Evolutionary conservation across 2,888 invertebrate genomes (phyloP).

Genomic region (Leptarthrus brevirostris): DNA sequence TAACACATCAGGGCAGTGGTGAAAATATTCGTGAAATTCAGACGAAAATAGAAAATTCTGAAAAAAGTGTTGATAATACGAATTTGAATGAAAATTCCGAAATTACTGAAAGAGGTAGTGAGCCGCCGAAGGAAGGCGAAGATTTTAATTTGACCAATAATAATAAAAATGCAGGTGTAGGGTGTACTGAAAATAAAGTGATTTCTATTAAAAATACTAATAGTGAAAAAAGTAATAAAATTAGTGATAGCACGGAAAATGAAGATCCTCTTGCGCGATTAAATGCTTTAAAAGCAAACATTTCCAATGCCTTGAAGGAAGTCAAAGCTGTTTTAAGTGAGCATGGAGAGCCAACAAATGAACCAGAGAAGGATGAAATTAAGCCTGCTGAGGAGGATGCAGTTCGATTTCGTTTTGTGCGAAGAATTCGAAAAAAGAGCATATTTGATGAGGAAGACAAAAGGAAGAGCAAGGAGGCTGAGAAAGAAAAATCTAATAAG

Average conservation of each 20-base stretch:
- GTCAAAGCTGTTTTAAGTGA: slow-evolving; percentile 65
- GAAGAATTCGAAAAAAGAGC: slow-evolving; percentile 62
- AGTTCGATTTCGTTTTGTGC: slow-evolving; percentile 63
- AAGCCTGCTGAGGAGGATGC: slow-evolving; percentile 55
- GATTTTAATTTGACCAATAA: neutral
- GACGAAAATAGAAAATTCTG: slow-evolving; percentile 26
- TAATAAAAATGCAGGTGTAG: neutral
- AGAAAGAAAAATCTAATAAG: too few relatives aligned
- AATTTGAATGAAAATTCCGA: neutral
- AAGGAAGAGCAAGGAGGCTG: neutral
- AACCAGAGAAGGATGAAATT: slow-evolving; percentile 13
- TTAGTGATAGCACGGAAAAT: slow-evolving; percentile 57
- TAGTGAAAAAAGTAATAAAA: neutral
- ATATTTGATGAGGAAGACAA: slow-evolving; percentile 61
- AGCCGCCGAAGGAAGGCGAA: neutral
- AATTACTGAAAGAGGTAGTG: slow-evolving; percentile 19
- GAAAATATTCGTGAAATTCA: slow-evolving; percentile 55
- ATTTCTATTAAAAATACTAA: neutral
- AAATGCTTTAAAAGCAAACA: slow-evolving; percentile 63
- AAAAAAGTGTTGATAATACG: too few relatives aligned
- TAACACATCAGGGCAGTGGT: slow-evolving; percentile 55
- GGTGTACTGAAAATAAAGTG: neutral
- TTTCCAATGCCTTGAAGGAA: slow-evolving; percentile 63
- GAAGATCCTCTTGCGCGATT: slow-evolving; percentile 63
- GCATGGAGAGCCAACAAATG: slow-evolving; percentile 36